Percentiles rank a stretch among this genome's conserved stretches.
Evolutionary conservation across 2,113 vertebrate species (phyloP).

Genomic region (Lamprotornis superbus): DNA sequence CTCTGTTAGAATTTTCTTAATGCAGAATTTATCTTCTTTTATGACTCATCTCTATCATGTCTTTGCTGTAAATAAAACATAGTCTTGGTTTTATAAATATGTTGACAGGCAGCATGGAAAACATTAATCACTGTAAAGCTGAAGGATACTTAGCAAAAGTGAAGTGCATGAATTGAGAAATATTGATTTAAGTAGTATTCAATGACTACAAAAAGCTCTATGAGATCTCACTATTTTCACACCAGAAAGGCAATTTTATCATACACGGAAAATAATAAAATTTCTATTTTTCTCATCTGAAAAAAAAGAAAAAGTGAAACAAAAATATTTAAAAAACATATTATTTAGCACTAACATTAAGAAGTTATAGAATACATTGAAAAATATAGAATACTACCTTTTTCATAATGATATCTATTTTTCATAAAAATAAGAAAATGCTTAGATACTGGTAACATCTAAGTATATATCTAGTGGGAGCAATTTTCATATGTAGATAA

Average conservation of each 20-base stretch:
- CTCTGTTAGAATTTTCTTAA: background rate
- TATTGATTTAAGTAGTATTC: background rate
- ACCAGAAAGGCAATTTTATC: background rate
- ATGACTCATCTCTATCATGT: conserved; percentile 17
- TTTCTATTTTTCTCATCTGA: background rate
- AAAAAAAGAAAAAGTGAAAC: background rate
- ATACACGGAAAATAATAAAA: background rate
- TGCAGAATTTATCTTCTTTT: background rate
- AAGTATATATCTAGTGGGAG: background rate
- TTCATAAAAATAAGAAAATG: background rate
- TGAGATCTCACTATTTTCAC: background rate
- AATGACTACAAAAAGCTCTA: background rate
- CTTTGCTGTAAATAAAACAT: conserved; percentile 41
- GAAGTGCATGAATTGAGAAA: background rate
- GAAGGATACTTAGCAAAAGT: background rate
- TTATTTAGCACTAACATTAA: background rate
- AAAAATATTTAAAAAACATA: background rate
- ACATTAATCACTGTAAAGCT: background rate
- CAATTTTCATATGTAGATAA: background rate
- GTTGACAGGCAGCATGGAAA: conserved; percentile 2
- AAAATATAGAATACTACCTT: background rate
- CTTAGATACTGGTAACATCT: background rate
- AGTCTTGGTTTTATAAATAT: conserved; percentile 16
- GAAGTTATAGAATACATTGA: background rate
- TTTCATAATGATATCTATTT: background rate